Conservation (phyloP, 2,797 vertebrate species). For the Neosalanx taihuensis region DNA sequence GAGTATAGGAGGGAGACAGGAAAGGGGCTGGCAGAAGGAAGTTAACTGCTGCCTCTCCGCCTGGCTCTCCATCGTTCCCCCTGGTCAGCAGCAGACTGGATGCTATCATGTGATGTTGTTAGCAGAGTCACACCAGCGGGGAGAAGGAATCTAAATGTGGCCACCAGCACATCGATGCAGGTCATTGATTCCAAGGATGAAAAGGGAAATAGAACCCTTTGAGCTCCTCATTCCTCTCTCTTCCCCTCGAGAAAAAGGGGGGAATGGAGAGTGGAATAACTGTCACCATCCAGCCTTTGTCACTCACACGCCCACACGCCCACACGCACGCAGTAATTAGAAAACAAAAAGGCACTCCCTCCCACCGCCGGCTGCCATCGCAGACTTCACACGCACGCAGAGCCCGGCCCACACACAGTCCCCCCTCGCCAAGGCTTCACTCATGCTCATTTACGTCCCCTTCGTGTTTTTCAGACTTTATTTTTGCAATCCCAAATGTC, state of each 20-base stretch:
- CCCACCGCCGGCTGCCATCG: too few species aligned
- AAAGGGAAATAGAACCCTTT: too few species aligned
- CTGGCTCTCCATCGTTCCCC: constrained; percentile 53
- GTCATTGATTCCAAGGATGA: too few species aligned
- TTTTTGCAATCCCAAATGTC: not conserved
- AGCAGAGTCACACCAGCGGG: not conserved
- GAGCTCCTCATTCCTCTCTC: too few species aligned
- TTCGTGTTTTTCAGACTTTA: too few species aligned
- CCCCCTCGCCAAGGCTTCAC: not conserved
- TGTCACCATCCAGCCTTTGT: too few species aligned
- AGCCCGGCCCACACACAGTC: not conserved
- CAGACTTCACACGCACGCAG: constrained; percentile 16
- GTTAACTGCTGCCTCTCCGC: constrained; percentile 55
- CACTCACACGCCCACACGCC: constrained; percentile 21
- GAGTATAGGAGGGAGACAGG: constrained; percentile 63
- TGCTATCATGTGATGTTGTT: too few species aligned
- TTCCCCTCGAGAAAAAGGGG: too few species aligned
- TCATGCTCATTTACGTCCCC: not conserved
- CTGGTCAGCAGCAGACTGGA: not conserved
- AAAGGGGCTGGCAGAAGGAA: constrained; percentile 61
- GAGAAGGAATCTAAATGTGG: not conserved
- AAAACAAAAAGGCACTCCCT: too few species aligned
- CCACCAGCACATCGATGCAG: too few species aligned
- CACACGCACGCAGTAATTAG: constrained; percentile 33
- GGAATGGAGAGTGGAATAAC: too few species aligned